Base-by-base conservation (phyloP, 2,888 invertebrate genomes). In the Lymantria dispar region DNA sequence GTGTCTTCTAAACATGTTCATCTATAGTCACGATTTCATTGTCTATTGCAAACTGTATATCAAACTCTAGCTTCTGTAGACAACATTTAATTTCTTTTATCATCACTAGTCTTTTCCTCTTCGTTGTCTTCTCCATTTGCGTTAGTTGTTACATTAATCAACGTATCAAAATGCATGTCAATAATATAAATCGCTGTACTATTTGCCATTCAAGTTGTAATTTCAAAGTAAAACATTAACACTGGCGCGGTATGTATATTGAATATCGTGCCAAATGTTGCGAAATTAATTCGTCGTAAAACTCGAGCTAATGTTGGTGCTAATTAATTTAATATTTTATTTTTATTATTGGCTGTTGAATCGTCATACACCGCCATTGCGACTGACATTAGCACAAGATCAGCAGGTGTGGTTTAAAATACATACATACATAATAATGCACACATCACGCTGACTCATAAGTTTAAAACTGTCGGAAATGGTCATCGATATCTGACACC, bases 371-470 rank as follows among this genome's bases (percentile, higher is more conserved):
- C 66, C 57, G 57, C 55, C 69, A 74, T 74, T 53, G 59, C 70
- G 61, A 70, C 64, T 72, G 77, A 74, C 76, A 76, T 74, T 70
- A 72, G 74, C 75, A 71, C 74, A 60, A 62, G 60, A 56, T 54
- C 63, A 50, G 55, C 64, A 71, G 77, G 75, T 72, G 80, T 78
- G 80, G 79, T 74, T 64, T 70, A 67, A 64, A 66, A 64, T 63
- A 74, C 69, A 72, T 69, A 68, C 44, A 40, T 48, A 55, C 53
- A 60, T 60, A 68, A 65, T 66, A 62, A 40, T 74, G 76, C 80
- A 83, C 80, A 43, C 37, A 47, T 67, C 70, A 71, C 69, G 73
- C 65, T 68, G 70, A 72, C 62, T 74, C 75, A 74, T 72, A 47
- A 9, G 39, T 43, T n/a, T 56, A 57, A 52, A 47, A 58, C 48